Conservation (phyloP, 2,113 vertebrate genomes). For the Chaenogobius annularis region DNA sequence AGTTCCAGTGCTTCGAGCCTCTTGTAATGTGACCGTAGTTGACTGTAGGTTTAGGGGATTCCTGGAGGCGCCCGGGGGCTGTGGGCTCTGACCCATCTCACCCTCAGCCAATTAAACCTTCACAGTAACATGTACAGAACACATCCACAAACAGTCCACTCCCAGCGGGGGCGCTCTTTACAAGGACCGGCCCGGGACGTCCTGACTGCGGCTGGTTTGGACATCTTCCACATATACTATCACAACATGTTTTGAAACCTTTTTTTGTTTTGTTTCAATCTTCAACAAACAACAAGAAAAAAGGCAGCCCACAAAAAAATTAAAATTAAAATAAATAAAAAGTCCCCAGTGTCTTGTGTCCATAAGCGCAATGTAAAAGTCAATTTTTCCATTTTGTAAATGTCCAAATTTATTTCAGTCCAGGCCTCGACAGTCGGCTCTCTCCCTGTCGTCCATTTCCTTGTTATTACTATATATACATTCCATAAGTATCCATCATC, state of each 20-base stretch:
- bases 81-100: conserved; percentile 39
- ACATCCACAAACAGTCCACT: conserved; percentile 45
- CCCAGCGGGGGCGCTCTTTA: conserved; percentile 47
- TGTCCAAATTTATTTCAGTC: too few relatives aligned
- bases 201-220: background rate
- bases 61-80: conserved; percentile 23
- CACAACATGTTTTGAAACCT: background rate
- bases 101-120: conserved; percentile 45
- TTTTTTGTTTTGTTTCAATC: too few relatives aligned
- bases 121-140: conserved; percentile 16
- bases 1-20: background rate
- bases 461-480: too few relatives aligned
- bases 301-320: too few relatives aligned
- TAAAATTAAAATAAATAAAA: too few relatives aligned
- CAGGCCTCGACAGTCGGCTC: too few relatives aligned
- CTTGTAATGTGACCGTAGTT: background rate
- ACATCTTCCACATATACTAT: background rate
- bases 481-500: too few relatives aligned
- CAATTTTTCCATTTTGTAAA: too few relatives aligned
- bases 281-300: too few relatives aligned
- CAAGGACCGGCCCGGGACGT: conserved; percentile 34
- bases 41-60: background rate
- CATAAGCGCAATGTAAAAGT: too few relatives aligned
- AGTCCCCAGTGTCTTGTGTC: too few relatives aligned
- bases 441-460: too few relatives aligned